Base-by-base conservation (phyloP, 1,140 invertebrate species). In the Diprion similis region DNA sequence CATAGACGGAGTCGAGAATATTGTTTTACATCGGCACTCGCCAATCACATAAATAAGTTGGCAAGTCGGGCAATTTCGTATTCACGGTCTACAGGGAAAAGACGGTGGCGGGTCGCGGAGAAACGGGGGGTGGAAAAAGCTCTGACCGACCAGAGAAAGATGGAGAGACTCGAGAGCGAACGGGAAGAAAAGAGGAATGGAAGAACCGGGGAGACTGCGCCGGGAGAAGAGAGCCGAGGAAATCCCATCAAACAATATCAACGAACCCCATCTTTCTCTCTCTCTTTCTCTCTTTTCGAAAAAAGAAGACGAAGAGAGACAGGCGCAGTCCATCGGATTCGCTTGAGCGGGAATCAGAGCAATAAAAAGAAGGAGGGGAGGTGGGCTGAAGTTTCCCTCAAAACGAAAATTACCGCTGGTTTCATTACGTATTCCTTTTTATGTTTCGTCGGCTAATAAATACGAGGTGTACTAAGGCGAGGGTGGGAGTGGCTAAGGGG, bases 41-140 rank as follows among this genome's bases (percentile, higher is more conserved):
- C 78, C 83, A 81, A 84, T 84, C 83, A 79, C 84, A 84, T 86
- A 86, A 86, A 86, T 85, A 86, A 86, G 81, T 86, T 81, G 74
- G 77, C 78, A 78, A 77, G 76, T 79, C 77, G 75, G 78, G 78
- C 75, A 81, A 84, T 81, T 84, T 81, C 76, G 77, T 80, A 83
- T 83, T 80, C 81, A 82, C 82, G 74, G 72, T 82, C 84, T 83
- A 79, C 76, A 79, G 85, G 83, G 82, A 84, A 83, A 81, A 85
- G 71, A 64, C 59, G 37, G 51, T 18, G n/a, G 15, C 8, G 24
- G 24, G 24, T 37, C 2, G 24, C 24, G 6, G 2, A 37, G 24
- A 6, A 37, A 37, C 24, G 24, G 6, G 6, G 24, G 24, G 24
- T 37, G 24, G 24, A 6, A 37, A 37, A 37, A 37, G 24, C 24